A percentile compares a stretch with the other conserved stretches of the same genome.
Conservation (phyloP, 35 echinoderm and acorn worm genomes). For the Lytechinus variegatus region DNA sequence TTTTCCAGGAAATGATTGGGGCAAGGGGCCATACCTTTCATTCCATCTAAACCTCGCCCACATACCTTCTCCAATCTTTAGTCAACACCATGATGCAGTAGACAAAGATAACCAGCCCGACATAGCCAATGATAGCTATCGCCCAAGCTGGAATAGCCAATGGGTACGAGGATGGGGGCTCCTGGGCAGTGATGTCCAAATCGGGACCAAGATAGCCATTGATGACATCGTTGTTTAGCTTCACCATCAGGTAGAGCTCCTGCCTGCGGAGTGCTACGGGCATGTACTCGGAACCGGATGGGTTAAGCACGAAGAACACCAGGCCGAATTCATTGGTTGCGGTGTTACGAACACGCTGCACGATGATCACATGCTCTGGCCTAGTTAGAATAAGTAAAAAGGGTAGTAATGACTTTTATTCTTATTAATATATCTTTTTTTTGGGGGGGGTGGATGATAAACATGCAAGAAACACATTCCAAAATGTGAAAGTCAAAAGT, state of each 20-base stretch:
- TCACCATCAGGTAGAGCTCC: conserved; percentile 71
- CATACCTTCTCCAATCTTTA: conserved; percentile 62
- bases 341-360: conserved; percentile 35
- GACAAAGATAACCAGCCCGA: conserved; percentile 54
- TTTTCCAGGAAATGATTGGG: no score
- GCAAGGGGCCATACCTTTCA: no score
- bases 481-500: no score
- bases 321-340: not conserved
- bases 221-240: conserved; percentile 58
- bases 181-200: conserved; percentile 29
- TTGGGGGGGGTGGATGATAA: no score
- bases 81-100: conserved; percentile 60
- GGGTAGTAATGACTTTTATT: no score
- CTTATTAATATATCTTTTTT: no score
- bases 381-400: not conserved
- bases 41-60: not conserved
- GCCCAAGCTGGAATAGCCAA: conserved; percentile 74
- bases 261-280: conserved; percentile 71
- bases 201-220: not conserved
- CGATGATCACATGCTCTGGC: conserved; percentile 62
- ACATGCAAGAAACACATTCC: no score
- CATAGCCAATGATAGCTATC: conserved; percentile 74
- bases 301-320: conserved; percentile 70
- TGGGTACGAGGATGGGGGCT: conserved; percentile 25
- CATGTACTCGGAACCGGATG: conserved; percentile 51